Percentiles rank a stretch among this genome's conserved stretches.
phyloP scores from a whole-genome alignment of 2,888 invertebrate species.

The Epiblema foenella region DNA sequence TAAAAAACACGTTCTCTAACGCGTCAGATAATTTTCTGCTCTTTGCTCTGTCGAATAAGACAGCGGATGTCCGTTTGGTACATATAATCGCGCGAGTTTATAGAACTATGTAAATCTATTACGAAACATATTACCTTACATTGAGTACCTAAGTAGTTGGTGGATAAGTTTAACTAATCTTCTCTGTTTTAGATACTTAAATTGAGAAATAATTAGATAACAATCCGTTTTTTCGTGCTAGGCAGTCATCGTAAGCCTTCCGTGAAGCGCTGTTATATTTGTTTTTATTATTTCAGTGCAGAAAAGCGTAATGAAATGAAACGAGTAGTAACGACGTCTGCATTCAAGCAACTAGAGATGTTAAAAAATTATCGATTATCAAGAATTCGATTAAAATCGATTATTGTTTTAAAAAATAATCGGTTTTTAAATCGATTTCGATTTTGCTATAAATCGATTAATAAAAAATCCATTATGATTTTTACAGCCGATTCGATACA shows the following conservation, averaged over 20 bases:
- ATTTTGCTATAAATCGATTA: no score
- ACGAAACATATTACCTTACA: background rate
- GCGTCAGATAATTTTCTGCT: background rate
- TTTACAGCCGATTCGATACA: no score
- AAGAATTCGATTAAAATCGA: no score
- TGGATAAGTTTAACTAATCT: background rate
- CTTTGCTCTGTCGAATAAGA: background rate
- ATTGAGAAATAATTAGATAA: background rate
- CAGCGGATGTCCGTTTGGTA: background rate
- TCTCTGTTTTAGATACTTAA: conserved; percentile 2
- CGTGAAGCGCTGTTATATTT: conserved; percentile 24
- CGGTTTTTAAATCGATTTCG: no score
- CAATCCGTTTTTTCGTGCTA: conserved; percentile 26
- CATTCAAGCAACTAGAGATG: conserved; percentile 27
- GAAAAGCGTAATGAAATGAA: conserved; percentile 29
- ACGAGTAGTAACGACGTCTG: conserved; percentile 28
- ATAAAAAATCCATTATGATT: no score
- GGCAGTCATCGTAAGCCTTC: conserved; percentile 22
- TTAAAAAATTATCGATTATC: no score
- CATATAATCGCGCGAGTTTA: no score
- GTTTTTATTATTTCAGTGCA: conserved; percentile 38
- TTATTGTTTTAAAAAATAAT: no score
- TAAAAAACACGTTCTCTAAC: no score
- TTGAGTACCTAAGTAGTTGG: background rate
- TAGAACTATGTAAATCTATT: no score